Percentiles rank a stretch among this genome's conserved stretches.
Conservation (phyloP, 2,797 vertebrate species). For the Dipus sagitta region DNA sequence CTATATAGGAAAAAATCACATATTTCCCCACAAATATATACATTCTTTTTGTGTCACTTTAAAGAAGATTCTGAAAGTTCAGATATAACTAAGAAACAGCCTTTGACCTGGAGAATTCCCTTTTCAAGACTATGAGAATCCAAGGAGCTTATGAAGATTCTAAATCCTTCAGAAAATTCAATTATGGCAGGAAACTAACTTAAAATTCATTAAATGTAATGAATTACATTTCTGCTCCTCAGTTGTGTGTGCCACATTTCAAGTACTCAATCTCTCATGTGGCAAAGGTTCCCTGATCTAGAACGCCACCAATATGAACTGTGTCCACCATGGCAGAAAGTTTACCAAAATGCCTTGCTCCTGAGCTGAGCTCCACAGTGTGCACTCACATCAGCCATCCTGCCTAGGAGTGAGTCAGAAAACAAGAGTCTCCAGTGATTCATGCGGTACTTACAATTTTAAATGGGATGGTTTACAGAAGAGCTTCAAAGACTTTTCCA, state of each 20-base stretch:
- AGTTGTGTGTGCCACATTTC: not conserved
- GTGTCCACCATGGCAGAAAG: not conserved
- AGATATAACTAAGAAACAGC: not conserved
- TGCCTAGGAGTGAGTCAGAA: not conserved
- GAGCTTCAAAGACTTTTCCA: not conserved
- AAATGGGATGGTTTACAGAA: not conserved
- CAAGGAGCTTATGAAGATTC: not conserved
- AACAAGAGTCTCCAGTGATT: not conserved
- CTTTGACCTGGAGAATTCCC: not conserved
- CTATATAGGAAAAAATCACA: not conserved
- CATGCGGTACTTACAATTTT: not conserved
- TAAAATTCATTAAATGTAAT: not conserved
- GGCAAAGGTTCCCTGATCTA: not conserved
- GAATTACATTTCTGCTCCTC: not conserved
- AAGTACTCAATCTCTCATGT: accelerated
- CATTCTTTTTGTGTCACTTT: not conserved
- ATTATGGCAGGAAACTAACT: not conserved
- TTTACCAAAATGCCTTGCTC: not conserved
- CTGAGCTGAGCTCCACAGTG: not conserved
- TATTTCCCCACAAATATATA: not conserved
- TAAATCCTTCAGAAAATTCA: not conserved
- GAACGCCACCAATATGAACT: not conserved
- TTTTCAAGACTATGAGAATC: not conserved
- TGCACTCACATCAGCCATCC: too few species aligned
- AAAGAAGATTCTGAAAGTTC: not conserved